Percentiles rank a stretch among this genome's conserved stretches.
These are phyloP conservation scores for Bombyx mandarina DNA, from an alignment of 1,140 invertebrate genomes.

Conservation along the genomic window DNA sequence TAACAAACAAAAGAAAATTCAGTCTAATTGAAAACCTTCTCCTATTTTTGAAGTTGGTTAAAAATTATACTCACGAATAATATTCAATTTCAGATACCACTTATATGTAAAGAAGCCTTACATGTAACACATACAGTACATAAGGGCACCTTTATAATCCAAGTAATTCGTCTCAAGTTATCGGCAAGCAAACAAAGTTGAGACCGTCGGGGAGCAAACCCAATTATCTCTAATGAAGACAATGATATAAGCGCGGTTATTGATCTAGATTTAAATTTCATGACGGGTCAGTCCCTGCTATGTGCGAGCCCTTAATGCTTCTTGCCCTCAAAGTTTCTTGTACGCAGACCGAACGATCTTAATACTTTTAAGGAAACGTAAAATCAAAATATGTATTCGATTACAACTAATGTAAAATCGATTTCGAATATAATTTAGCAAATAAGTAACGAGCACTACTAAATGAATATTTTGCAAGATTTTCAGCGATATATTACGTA, in stretches of 20 bases:
- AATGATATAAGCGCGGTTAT: constrained; percentile 71
- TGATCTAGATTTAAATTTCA: constrained; percentile 72
- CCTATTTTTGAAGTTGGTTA: background rate
- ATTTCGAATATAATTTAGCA: too few relatives aligned
- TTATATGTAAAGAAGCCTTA: too few relatives aligned
- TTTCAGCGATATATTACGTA: too few relatives aligned
- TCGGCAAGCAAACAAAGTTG: constrained; percentile 65
- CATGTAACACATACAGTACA: too few relatives aligned
- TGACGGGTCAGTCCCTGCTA: constrained; percentile 66
- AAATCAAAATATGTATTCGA: background rate
- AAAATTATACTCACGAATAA: background rate
- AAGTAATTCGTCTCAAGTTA: constrained; percentile 68
- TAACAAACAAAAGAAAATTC: background rate
- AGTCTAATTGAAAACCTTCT: background rate
- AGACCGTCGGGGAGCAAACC: constrained; percentile 59
- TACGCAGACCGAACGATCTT: constrained; percentile 23
- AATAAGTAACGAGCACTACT: too few relatives aligned
- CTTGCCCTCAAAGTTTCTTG: constrained; percentile 50
- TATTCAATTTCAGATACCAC: too few relatives aligned
- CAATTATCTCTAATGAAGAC: constrained; percentile 71
- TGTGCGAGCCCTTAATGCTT: constrained; percentile 67
- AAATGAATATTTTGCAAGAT: too few relatives aligned
- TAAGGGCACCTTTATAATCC: constrained; percentile 7
- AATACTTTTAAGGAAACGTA: constrained; percentile 25
- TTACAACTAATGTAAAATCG: too few relatives aligned